phyloP scores from a whole-genome alignment of 2,797 vertebrate genomes.

The Pampus argenteus region DNA sequence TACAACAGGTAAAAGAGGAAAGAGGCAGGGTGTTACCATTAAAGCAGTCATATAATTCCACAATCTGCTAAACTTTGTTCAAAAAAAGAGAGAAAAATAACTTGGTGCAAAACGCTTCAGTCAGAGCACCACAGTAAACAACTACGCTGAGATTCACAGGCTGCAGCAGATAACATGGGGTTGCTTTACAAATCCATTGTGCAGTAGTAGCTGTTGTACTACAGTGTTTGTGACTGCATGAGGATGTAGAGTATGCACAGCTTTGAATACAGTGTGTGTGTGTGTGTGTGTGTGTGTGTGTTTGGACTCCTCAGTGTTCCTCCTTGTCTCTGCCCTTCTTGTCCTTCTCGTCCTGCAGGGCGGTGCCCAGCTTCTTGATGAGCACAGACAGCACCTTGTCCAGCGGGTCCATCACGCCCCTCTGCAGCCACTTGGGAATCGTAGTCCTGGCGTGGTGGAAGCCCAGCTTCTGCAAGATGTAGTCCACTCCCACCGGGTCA shows the following conservation, averaged over 20 bases:
- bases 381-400: constrained; percentile 98
- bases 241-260: constrained; percentile 36
- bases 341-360: constrained; percentile 97
- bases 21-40: constrained; percentile 62
- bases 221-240: constrained; percentile 54
- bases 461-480: constrained; percentile 97
- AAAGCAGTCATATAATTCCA: constrained; percentile 66
- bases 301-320: constrained; percentile 87
- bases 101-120: constrained; percentile 85
- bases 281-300: constrained; percentile 8
- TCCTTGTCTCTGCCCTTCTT: constrained; percentile 95
- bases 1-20: constrained; percentile 67
- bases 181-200: constrained; percentile 71
- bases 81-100: constrained; percentile 85
- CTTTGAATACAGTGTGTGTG: constrained; percentile 38
- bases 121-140: constrained; percentile 85
- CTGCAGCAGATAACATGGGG: constrained; percentile 64
- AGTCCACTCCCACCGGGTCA: constrained; percentile 98
- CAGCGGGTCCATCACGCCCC: constrained; percentile 98
- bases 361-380: constrained; percentile 96
- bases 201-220: constrained; percentile 68
- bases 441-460: constrained; percentile 99
- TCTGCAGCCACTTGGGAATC: constrained; percentile 99
- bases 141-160: constrained; percentile 80
- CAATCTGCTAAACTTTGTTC: constrained; percentile 84